Evolutionary conservation across 2,888 invertebrate genomes (phyloP), one percentile per base, ranked within the genome.

Genomic region (Caenorhabditis afra): DNA sequence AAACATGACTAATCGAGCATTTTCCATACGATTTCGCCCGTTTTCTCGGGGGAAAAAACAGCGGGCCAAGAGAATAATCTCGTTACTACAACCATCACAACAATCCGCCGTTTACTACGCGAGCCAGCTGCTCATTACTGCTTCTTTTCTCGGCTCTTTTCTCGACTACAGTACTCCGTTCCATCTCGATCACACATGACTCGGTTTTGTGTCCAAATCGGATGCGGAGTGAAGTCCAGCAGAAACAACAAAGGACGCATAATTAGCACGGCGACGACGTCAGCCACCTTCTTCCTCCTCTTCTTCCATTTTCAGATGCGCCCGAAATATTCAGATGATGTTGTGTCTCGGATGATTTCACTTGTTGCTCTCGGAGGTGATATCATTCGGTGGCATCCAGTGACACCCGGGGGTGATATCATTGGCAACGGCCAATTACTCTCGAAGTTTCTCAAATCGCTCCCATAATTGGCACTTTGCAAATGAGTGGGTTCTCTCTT

Each of bases 361-460:
- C 58, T 58, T 50, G 22, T n/a, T 39, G 12, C 23, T 22, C n/a
- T n/a, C n/a, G 16, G 18, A 14, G 39, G 62, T 59, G 68, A 70
- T 70, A 70, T 70, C 53, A 65, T 39, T 10, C 39, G 16, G 67
- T 67, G 23, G 39, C 67, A 67, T 58, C 58, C 67, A 23, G 58
- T 58, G 65, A 39, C 66, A 47, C 57, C 37, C 37, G 37, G 57
- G 29, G 37, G 41, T 67, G 67, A 67, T 67, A 67, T 67, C 67
- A 67, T 18, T 35, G 18, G 23, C 22, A 22, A 64, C 39, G 18
- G 70, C 44, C 29, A 61, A 61, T 61, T 61, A 61, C 47, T 50
- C 12, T 29, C 29, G 29, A 29, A 11, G 2, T 41, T 41, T 14
- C 41, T 45, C 20, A 29, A 53, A 8, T n/a, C 12, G 41, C 14